phyloP scores from a whole-genome alignment of 1,140 invertebrate species.

The Panagrolaimus sp. region DNA sequence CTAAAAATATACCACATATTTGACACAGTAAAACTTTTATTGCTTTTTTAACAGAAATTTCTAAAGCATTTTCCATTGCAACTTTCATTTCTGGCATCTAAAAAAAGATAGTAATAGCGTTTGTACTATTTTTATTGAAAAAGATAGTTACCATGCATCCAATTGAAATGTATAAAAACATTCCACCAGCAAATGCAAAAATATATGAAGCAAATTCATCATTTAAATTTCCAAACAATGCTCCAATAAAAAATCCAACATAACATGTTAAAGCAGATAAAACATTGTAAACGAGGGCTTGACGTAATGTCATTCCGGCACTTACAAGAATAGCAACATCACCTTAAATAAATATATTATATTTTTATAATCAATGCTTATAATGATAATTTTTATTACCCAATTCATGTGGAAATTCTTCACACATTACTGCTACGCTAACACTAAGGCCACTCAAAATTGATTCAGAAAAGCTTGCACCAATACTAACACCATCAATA shows the following conservation, averaged over 20 bases:
- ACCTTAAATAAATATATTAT: conserved; percentile 53
- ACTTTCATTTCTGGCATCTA: conserved; percentile 58
- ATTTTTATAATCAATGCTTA: not conserved
- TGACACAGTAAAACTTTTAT: conserved; percentile 51
- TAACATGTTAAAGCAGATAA: conserved; percentile 69
- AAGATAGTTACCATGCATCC: conserved; percentile 46
- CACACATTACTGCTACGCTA: conserved; percentile 69
- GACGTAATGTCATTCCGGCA: conserved; percentile 67
- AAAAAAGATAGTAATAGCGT: not conserved
- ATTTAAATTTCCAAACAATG: conserved; percentile 61
- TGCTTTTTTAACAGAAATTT: conserved; percentile 43
- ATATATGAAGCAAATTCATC: conserved; percentile 48
- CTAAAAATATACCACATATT: conserved; percentile 27
- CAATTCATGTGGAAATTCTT: conserved; percentile 70
- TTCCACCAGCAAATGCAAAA: conserved; percentile 56
- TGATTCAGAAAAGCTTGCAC: conserved; percentile 67
- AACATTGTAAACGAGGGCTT: conserved; percentile 69
- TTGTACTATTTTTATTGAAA: too few relatives aligned
- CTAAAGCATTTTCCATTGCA: conserved; percentile 55
- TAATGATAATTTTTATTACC: conserved; percentile 58
- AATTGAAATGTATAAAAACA: conserved; percentile 55
- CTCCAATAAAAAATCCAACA: conserved; percentile 65
- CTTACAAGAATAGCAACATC: conserved; percentile 70
- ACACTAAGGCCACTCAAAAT: conserved; percentile 67
- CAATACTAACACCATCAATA: conserved; percentile 69